These are phyloP conservation scores for Galaxea fascicularis DNA, from an alignment of 92 coral and sea anemone species.

Conservation along the genomic window DNA sequence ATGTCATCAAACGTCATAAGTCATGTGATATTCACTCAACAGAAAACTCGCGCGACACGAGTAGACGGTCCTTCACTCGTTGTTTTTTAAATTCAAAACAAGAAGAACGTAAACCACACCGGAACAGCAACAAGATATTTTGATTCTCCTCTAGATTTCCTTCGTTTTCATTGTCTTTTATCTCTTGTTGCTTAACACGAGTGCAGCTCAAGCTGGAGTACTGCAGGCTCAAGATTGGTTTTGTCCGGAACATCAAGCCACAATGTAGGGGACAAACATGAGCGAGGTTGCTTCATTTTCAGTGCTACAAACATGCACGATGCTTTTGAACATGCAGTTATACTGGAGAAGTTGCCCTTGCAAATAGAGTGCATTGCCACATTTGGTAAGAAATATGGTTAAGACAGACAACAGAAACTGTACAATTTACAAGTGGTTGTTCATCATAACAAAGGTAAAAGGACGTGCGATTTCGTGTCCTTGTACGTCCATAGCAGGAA, in stretches of 20 bases:
- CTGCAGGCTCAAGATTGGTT: constrained; percentile 65
- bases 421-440: too few species aligned
- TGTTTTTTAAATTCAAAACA: neutral
- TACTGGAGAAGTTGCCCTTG: constrained; percentile 92
- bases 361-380: constrained; percentile 98
- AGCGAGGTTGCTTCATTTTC: constrained; percentile 8
- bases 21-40: constrained; percentile 9
- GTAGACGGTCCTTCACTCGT: too few species aligned
- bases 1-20: constrained; percentile 33
- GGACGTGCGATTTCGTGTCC: too few species aligned
- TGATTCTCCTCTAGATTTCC: neutral
- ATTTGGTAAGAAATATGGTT: constrained; percentile 72
- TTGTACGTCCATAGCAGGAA: too few species aligned
- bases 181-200: neutral
- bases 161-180: neutral
- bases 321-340: constrained; percentile 99
- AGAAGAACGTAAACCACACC: neutral
- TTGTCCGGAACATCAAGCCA: constrained; percentile 4
- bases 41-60: neutral
- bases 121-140: neutral
- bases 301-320: constrained; percentile 90
- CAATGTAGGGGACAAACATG: constrained; percentile 7
- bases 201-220: constrained; percentile 6
- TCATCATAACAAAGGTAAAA: too few species aligned
- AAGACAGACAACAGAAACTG: too few species aligned